phyloP scores from a whole-genome alignment of 2,113 vertebrate species.

The Phalacrocorax brasilianus region DNA sequence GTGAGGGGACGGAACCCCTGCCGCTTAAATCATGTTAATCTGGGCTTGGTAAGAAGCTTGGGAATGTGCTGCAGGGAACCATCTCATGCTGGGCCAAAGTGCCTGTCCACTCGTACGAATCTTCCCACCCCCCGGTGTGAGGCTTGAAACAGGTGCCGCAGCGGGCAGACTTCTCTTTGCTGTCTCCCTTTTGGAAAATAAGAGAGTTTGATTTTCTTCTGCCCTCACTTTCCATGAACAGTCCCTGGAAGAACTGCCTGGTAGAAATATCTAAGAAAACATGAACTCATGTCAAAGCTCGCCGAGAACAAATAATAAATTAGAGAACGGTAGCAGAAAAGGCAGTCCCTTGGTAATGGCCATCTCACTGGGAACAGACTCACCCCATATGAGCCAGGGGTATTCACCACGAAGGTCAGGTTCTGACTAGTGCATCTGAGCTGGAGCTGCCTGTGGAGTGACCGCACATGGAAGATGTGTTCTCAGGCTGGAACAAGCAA shows the following conservation, averaged over 20 bases:
- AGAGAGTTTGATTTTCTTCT: not conserved
- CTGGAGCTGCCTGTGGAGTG: not conserved
- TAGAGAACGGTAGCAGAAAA: not conserved
- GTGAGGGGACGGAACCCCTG: not conserved
- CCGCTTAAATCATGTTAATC: not conserved
- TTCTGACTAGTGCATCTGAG: not conserved
- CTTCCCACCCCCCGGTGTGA: not conserved
- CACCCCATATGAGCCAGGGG: not conserved
- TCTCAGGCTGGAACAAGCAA: not conserved
- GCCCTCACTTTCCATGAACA: not conserved
- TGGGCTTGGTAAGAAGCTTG: not conserved
- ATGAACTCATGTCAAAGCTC: not conserved
- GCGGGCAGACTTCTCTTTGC: not conserved
- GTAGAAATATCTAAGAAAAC: not conserved
- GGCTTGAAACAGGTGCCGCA: not conserved
- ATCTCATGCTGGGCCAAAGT: not conserved
- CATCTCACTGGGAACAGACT: not conserved
- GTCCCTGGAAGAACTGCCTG: not conserved
- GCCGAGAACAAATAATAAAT: not conserved
- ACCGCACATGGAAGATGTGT: not conserved
- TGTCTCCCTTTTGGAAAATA: not conserved
- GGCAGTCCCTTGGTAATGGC: not conserved
- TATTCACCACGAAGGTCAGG: not conserved
- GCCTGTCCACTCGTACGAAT: rapidly evolving
- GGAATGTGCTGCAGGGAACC: not conserved